A percentile compares a stretch with the other conserved stretches of the same genome.
Conservation (phyloP, 2,797 vertebrate species). For the Labeo calbasu region DNA sequence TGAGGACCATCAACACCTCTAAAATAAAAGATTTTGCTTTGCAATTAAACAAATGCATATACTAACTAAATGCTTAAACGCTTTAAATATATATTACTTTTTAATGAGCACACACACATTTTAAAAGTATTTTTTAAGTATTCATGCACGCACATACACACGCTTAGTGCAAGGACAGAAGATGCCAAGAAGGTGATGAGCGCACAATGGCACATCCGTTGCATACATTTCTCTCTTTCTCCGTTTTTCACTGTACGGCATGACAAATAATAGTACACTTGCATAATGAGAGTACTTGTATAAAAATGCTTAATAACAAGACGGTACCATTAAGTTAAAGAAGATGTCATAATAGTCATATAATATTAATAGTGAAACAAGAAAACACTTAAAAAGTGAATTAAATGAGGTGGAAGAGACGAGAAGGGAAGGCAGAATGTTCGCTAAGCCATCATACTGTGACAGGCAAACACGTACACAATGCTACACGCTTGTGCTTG, state of each 20-base stretch:
- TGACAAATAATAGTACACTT: background rate
- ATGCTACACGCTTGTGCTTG: constrained; percentile 5
- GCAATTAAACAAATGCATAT: background rate
- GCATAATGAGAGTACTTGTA: background rate
- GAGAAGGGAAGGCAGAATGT: background rate
- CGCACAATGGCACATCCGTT: too few species aligned
- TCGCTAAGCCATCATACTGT: background rate
- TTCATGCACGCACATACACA: background rate
- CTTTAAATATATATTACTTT: background rate
- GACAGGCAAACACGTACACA: constrained; percentile 44
- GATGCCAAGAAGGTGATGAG: background rate
- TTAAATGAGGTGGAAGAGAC: background rate
- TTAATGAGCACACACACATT: background rate
- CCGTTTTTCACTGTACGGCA: background rate
- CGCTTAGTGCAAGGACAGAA: background rate
- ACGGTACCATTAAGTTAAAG: background rate
- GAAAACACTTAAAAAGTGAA: background rate
- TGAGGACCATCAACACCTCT: background rate
- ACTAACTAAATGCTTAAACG: background rate
- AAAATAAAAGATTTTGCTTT: background rate
- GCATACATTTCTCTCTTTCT: background rate
- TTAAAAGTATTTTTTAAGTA: background rate
- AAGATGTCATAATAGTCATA: background rate
- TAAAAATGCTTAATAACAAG: background rate
- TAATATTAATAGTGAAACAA: background rate